Evolutionary conservation across 2,797 vertebrate species (phyloP), one percentile per base, ranked within the genome.

Genomic region (Tapirus indicus): DNA sequence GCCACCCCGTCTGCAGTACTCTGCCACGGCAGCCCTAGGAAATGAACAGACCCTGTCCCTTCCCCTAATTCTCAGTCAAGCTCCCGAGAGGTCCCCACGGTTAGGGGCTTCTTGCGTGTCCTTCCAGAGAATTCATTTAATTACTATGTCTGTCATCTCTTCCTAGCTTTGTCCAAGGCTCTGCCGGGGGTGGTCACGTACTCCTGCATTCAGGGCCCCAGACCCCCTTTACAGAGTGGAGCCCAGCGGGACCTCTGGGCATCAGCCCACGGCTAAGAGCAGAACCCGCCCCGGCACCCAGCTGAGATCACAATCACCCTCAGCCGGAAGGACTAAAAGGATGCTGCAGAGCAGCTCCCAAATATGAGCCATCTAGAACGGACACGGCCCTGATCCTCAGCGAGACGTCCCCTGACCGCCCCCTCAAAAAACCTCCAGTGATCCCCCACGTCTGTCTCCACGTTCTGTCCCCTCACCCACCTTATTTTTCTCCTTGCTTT

Each of bases 21-120:
- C 8, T 6, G 49, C 18, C 35, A 32, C 4, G 52, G 77, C 6
- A 16, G 7, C 68, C 29, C 38, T 3, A 12, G 25, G 8, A 68
- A 9, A 44, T 13, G 6, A 7, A 58, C 7, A 62, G 2, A 7
- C 1, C 10, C 27, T 1, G 27, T 35, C 16, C 38, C 32, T 5
- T 60, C 75, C 64, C 52, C 29, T 23, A 12, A 58, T 68, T 29
- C 49, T 69, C 52, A 5, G 5, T 10, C 41, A 21, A 7, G 7
- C 7, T 58, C 64, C 49, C 0, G 32, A 58, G 72, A 35, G 9
- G 56, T 8, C 8, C 29, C 25, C 38, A 7, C 2, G 18, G 16
- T 9, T 41, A 8, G 25, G 5, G 64, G 41, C 10, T 79, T 77
- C 66, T 41, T 3, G 25, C 25, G 44, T 20, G 32, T 71, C 11